phyloP scores from a whole-genome alignment of 2,113 vertebrate species.

The Formicarius rufipectus region DNA sequence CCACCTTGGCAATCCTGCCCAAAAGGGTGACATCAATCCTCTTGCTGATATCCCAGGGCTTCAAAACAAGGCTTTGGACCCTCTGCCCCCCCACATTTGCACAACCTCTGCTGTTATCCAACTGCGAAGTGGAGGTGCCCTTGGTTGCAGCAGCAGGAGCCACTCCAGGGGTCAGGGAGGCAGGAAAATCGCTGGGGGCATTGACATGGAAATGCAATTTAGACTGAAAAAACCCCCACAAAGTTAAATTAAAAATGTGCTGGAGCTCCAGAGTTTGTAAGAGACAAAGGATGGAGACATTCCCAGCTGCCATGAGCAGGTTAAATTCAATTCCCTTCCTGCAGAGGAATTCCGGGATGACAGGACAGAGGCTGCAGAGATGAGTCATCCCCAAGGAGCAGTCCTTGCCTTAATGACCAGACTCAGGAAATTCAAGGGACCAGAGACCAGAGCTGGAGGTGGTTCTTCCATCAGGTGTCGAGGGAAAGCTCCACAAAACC shows the following conservation, averaged over 20 bases:
- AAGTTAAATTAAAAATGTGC: not conserved
- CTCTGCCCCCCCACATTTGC: not conserved
- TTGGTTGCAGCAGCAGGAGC: not conserved
- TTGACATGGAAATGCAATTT: not conserved
- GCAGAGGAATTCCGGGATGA: not conserved
- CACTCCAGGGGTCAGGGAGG: not conserved
- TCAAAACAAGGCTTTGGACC: not conserved
- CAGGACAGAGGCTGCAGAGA: not conserved
- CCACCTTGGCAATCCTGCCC: not conserved
- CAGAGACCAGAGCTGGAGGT: not conserved
- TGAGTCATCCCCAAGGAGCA: not conserved
- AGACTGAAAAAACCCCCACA: rapidly evolving
- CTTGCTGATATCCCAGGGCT: not conserved
- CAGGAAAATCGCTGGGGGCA: not conserved
- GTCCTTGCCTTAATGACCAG: not conserved
- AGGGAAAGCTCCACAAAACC: not conserved
- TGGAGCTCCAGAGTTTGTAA: not conserved
- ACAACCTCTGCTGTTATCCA: not conserved
- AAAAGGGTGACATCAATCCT: not conserved
- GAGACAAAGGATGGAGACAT: not conserved
- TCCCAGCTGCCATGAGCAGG: not conserved
- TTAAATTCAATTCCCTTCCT: not conserved
- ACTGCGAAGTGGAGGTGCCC: not conserved
- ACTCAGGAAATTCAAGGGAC: not conserved
- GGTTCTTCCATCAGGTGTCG: rapidly evolving